Base-by-base conservation (phyloP, 2,888 invertebrate genomes). In the Netelia fuscicornis region DNA sequence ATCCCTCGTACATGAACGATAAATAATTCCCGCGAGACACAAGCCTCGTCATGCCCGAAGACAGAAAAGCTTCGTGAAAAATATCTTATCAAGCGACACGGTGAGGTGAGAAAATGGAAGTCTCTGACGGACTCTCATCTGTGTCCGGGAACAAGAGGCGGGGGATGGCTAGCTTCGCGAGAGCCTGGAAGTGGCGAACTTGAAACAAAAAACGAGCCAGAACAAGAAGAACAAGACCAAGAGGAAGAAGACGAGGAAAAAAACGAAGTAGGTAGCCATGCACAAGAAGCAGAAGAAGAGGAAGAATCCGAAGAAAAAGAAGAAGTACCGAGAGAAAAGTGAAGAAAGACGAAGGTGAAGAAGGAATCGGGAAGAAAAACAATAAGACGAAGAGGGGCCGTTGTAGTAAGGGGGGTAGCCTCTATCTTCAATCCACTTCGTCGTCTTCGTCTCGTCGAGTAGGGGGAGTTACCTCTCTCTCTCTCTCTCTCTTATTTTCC, bases 391-490 rank as follows among this genome's bases (percentile, higher is more conserved):
- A 64, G 58, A 78, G 44, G 30, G 11, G 71, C 58, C 25, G 2
- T 8, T 58, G 42, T 42, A 60, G 58, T 44, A 37, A 37, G 37
- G 37, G 37, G 37, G 6, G 44, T 77, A 52, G 62, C 68, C 64
- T 75, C 52, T 62, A 79, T 70, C 72, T 84, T 71, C 23, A 58
- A 74, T 81, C 70, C 42, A 48, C 84, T 30, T 64, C 75, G 54
- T 71, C 80, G 71, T 72, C 74, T 44, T 77, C 64, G 44, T 67
- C 37, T 37, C 76, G 48, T 60, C 67, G n/a, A 25, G 37, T 20
- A 74, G 52, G 58, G 56, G 60, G 74, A 70, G 64, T 30, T 62
- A 25, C 11, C 62, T 60, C 23, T 60, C 60, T 71, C 70, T 37
- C 71, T 56, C 70, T 37, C 37, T 56, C 56, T 58, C 56, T 20